These are phyloP conservation scores for Trachymyrmex cornetzi DNA, from an alignment of 1,140 invertebrate genomes.

Conservation along the genomic window DNA sequence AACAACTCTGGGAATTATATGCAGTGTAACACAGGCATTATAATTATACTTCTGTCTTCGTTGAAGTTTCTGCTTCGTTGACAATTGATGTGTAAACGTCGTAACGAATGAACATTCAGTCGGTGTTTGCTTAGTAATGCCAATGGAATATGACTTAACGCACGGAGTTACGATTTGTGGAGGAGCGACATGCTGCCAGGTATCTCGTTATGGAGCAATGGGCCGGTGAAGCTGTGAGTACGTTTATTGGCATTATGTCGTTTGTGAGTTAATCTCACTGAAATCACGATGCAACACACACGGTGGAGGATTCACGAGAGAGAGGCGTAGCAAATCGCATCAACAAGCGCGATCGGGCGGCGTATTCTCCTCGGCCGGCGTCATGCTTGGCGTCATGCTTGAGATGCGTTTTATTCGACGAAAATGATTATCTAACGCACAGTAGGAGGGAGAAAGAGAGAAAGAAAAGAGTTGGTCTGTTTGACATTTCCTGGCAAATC, in stretches of 20 bases:
- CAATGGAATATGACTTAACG: neutral
- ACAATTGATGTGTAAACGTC: conserved; percentile 15
- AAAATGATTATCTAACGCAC: neutral
- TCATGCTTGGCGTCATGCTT: conserved; percentile 21
- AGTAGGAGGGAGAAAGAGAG: neutral
- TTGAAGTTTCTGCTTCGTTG: conserved; percentile 23
- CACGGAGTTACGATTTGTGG: neutral
- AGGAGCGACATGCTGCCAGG: neutral
- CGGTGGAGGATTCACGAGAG: neutral
- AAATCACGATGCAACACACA: neutral
- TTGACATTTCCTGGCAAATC: neutral
- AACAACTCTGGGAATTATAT: neutral
- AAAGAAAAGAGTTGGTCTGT: neutral
- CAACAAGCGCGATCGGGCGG: neutral
- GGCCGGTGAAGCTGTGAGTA: neutral
- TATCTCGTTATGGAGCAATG: neutral
- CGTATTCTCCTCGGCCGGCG: neutral
- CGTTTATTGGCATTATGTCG: conserved; percentile 26
- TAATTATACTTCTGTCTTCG: neutral
- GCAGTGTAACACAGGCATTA: neutral
- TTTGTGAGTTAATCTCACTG: neutral
- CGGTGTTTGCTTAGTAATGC: neutral
- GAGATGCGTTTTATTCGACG: neutral
- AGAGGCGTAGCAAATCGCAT: neutral
- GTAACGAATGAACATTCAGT: conserved; percentile 8